Evolutionary conservation across 2,888 invertebrate genomes (phyloP), one percentile per base, ranked within the genome.

Genomic region (Hyposoter dolosus): DNA sequence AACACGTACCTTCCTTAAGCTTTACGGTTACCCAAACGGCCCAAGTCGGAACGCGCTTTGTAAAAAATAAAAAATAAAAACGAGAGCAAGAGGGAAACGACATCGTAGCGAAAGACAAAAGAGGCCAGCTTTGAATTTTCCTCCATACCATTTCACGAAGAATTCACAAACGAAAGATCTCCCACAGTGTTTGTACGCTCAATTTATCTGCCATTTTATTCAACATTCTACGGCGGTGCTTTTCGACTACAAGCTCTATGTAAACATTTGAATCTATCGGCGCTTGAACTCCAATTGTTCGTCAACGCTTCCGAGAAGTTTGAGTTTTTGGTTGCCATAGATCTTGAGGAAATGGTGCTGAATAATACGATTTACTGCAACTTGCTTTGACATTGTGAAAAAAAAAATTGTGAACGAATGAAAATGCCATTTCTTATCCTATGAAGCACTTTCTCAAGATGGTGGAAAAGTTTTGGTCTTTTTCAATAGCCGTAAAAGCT

Each of bases 1-100:
- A 82, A 71, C 76, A 60, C 43, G 71, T 71, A 63, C 47, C 71
- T 77, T 71, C 63, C 40, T 43, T 9, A 40, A 35, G 82, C 56
- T 77, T 82, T 63, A 71, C 77, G 71, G 40, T 15, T 65, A 65
- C 23, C 35, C 65, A 50, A 68, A 81, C 66, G 66, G 66, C 66
- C 74, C 17, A 45, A 47, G 43, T 15, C 76, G 28, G 47, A 47
- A 60, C 32, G 53, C 60, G 60, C 60, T 74, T 74, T 47, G 23
- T 32, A 28, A 47, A 19, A 47, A 19, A 47, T 1, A 23, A 9
- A 9, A 40, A 40, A 40, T 40, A 10, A 40, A 40, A 40, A 40
- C 40, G 53, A 10, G 47, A 43, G 47, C 19, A 32, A 47, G 56
- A 72, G n/a, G 53, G 32, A 53, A 47, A 28, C 45, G 45, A 12